Base-by-base conservation (phyloP, 2,888 invertebrate genomes). In the Aleiodes leptofemur region DNA sequence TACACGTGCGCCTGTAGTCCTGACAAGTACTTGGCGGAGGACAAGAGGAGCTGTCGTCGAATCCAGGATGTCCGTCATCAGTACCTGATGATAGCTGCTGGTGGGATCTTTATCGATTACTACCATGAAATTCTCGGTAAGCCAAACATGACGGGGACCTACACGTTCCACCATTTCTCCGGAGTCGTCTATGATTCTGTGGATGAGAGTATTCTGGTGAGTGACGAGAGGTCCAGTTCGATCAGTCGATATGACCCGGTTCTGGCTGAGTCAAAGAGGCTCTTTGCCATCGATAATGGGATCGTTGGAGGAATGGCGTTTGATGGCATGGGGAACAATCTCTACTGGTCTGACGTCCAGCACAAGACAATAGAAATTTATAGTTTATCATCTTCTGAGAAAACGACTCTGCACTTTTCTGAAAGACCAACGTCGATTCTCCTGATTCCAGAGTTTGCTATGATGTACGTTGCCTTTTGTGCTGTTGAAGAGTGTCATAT, bases 1-100 rank as follows among this genome's bases (percentile, higher is more conserved):
- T 93, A 92, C 77, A 90, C 91, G 0, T 97, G 97, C 85, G 94
- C 93, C 0, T 97, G 97, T 83, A 95, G 96, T 0, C 92, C 94
- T 57, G 94, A 94, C 29, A 95, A 94, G 91, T 84, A 90, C 31
- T 86, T 96, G 2, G 83, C 89, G 0, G 76, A 83, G 0, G 93
- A 94, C 81, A 90, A 89, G 53, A 91, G 90, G 16, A 91, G 91
- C 0, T 95, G 95, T 83, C 88, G 86, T 78, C 90, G 93, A 91
- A 5, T 48, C 9, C 91, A 86, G 3, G 80, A 86, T 0, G 86
- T 86, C 13, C 90, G 90, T 68, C 90, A 86, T 34, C 90, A 91
- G 61, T 91, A 91, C 82, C 81, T 95, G 14, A 85, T 94, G 3
- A 90, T 95, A 2, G 94, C 92, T 0, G 90, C 93, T 0, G 92